Base-by-base conservation (phyloP, 2,113 vertebrate genomes). In the Neoarius graeffei region DNA sequence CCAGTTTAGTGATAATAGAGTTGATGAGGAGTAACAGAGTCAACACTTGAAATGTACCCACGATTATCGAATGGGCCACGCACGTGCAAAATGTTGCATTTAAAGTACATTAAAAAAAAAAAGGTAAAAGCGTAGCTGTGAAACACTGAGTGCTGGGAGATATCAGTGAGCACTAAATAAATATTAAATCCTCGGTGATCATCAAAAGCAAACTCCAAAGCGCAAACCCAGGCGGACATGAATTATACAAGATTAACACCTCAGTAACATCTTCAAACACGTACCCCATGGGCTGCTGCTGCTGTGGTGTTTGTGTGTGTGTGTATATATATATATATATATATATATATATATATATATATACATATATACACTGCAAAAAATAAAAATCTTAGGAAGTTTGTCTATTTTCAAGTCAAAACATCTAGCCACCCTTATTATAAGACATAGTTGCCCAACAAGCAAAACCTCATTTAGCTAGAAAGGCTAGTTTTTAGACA, bases 221-320 rank as follows among this genome's bases (percentile, higher is more conserved):
- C 64, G 52, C n/a, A 87, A 86, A 80, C 76, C 48, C 76, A 71
- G 73, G 79, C 84, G 50, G 81, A 74, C 74, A 91, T 91, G 64
- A 90, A 92, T 90, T 89, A 90, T 89, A 87, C 42, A 92, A 87
- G 69, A 87, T 35, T 81, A 87, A 83, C 73, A 82, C 85, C 77
- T 88, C 69, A 56, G 73, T 57, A 87, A 83, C 59, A 62, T 81
- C 87, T 90, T 90, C 88, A 90, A 91, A 89, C 62, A 20, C 48
- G 86, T 60, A 59, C 52, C 89, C 90, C 59, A 73, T 86, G 69
- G 86, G 86, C 69, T 87, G 48, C 85, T 89, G 80, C 90, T 52
- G 30, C 35, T 7, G 9, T 48, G 20, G 10, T 27, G 11, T 35
- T 64, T 64, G 4, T 64, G n/a, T n/a, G n/a, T n/a, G n/a, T n/a